phyloP scores from a whole-genome alignment of 2,888 invertebrate species.

The Rotaria socialis region DNA sequence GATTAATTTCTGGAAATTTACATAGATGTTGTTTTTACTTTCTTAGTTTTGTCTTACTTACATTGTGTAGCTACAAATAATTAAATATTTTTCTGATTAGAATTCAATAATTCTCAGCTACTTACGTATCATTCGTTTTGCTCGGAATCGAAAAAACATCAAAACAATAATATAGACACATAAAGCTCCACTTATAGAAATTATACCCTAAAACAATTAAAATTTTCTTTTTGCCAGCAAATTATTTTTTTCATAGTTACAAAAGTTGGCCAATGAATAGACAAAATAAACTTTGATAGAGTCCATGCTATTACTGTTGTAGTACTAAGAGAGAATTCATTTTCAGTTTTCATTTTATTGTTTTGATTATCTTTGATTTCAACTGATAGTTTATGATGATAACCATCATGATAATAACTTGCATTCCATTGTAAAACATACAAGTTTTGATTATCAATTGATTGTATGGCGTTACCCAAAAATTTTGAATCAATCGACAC shows the following conservation, averaged over 20 bases:
- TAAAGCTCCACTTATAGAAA: not conserved
- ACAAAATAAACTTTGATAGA: not conserved
- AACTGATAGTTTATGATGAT: slow-evolving; percentile 63
- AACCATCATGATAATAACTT: slow-evolving; percentile 65
- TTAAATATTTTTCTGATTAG: too few relatives aligned
- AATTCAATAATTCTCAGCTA: not conserved
- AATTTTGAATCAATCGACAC: slow-evolving; percentile 68
- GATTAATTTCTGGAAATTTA: too few relatives aligned
- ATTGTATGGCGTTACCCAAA: slow-evolving; percentile 61
- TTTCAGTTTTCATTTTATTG: not conserved
- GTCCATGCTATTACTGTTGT: slow-evolving; percentile 7
- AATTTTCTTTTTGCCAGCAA: not conserved
- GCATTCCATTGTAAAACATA: slow-evolving; percentile 73
- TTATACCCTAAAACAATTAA: not conserved
- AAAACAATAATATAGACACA: not conserved
- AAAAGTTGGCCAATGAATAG: slow-evolving; percentile 18
- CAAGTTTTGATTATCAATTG: slow-evolving; percentile 67
- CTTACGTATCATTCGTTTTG: not conserved
- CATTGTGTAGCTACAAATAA: too few relatives aligned
- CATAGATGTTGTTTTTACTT: too few relatives aligned
- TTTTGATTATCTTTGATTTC: slow-evolving; percentile 49
- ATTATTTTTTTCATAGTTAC: not conserved
- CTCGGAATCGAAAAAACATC: not conserved
- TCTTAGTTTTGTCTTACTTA: too few relatives aligned
- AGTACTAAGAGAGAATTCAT: slow-evolving; percentile 38